A percentile compares a stretch with the other conserved stretches of the same genome.
phyloP scores from a whole-genome alignment of 2,113 vertebrate species.

The Tragulus kanchil region DNA sequence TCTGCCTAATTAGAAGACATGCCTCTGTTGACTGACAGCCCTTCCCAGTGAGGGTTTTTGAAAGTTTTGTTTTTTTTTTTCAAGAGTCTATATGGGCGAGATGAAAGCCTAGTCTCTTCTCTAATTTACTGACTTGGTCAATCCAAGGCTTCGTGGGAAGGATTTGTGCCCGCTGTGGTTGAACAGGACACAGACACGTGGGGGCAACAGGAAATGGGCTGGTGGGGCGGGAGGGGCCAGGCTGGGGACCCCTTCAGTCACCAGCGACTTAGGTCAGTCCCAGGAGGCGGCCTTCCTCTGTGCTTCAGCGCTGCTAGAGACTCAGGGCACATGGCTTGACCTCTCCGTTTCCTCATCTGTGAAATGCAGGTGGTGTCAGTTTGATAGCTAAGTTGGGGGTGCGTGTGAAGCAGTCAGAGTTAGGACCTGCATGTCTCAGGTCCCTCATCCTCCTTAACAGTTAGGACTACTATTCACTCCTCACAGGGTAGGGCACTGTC shows the following conservation, averaged over 20 bases:
- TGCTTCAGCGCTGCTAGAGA: background rate
- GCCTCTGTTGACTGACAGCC: background rate
- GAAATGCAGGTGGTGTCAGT: constrained; percentile 44
- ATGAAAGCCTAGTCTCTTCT: background rate
- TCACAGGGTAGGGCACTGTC: background rate
- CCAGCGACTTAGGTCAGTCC: background rate
- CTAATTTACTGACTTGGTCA: background rate
- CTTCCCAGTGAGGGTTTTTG: background rate
- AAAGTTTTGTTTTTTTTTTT: background rate
- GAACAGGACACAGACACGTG: background rate
- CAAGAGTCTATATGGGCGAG: background rate
- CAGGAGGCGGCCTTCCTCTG: background rate
- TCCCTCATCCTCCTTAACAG: background rate
- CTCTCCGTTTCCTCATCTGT: constrained; percentile 43
- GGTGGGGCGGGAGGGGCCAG: background rate
- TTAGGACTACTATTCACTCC: background rate
- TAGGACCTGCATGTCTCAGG: accelerated
- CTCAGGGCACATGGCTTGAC: background rate
- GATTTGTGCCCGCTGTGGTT: background rate
- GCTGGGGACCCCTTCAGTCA: background rate
- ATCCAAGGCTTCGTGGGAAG: background rate
- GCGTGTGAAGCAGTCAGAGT: background rate
- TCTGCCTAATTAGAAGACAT: constrained; percentile 56
- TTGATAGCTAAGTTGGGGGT: background rate
- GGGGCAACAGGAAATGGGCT: background rate